Percentiles rank a stretch among this genome's conserved stretches.
Evolutionary conservation across 2,888 invertebrate genomes (phyloP).

Genomic region (Pyrocoelia pectoralis): DNA sequence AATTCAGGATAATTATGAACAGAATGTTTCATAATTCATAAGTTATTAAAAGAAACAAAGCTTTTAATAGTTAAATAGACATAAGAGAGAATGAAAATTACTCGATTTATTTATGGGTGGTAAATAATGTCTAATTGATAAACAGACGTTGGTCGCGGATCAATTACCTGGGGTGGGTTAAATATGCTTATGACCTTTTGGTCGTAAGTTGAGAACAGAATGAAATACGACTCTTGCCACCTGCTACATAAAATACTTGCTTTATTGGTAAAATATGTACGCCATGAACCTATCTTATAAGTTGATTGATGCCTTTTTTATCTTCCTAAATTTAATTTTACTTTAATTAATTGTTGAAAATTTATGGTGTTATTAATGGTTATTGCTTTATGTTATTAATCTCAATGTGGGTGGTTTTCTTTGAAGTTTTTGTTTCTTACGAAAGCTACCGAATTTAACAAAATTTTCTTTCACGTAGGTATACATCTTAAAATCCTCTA

Average conservation of each 20-base stretch:
- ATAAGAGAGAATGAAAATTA: too few species aligned
- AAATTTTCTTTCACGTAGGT: too few species aligned
- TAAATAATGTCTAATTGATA: conserved; percentile 22
- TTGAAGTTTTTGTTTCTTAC: neutral
- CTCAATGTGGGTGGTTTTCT: neutral
- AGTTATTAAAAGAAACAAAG: too few species aligned
- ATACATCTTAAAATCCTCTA: too few species aligned
- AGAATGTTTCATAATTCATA: too few species aligned
- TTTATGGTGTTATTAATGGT: neutral
- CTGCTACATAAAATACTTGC: conserved; percentile 39
- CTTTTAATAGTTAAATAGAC: too few species aligned
- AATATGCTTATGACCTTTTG: conserved; percentile 23
- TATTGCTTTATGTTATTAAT: neutral
- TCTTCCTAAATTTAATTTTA: neutral
- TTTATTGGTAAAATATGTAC: conserved; percentile 39
- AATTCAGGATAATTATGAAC: too few species aligned
- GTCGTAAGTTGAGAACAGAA: conserved; percentile 33
- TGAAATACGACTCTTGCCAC: conserved; percentile 42
- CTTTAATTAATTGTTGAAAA: neutral
- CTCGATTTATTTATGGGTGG: conserved; percentile 10
- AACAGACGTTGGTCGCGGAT: conserved; percentile 16
- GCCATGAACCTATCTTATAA: conserved; percentile 32
- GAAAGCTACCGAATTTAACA: neutral
- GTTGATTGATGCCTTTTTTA: conserved; percentile 11
- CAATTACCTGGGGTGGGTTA: conserved; percentile 28